A percentile compares a stretch with the other conserved stretches of the same genome.
Conservation (phyloP, 2,113 vertebrate species). For the Eulemur macaco region DNA sequence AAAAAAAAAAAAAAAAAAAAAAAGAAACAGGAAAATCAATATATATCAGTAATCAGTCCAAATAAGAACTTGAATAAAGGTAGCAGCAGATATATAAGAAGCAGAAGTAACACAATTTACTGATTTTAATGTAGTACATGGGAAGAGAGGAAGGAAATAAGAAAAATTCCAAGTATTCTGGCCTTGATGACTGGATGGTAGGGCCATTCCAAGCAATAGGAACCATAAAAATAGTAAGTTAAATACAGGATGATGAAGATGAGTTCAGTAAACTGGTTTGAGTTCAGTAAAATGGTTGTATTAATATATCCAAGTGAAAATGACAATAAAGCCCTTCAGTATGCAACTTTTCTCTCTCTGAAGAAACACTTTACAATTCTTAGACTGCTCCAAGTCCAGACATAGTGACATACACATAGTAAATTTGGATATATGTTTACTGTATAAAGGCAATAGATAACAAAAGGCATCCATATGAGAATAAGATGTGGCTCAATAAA, state of each 20-base stretch:
- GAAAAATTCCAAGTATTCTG: conserved; percentile 12
- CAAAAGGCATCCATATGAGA: neutral
- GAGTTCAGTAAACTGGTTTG: neutral
- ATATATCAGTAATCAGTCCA: neutral
- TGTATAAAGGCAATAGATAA: neutral
- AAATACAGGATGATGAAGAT: neutral
- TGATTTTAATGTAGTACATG: neutral
- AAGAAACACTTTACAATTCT: neutral
- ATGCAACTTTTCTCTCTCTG: neutral
- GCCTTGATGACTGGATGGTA: neutral
- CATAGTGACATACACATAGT: neutral
- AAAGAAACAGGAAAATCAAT: neutral
- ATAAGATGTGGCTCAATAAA: neutral
- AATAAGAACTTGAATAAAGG: neutral
- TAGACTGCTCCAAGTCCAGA: neutral
- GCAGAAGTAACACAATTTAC: neutral
- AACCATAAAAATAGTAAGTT: neutral
- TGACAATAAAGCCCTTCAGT: neutral
- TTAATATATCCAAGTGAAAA: neutral
- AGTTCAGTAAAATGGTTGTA: neutral
- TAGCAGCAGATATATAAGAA: neutral
- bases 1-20: too few relatives aligned
- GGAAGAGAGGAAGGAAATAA: neutral
- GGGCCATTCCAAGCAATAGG: neutral
- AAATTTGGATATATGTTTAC: conserved; percentile 38